Base-by-base conservation (phyloP, 2,797 vertebrate species). In the Salarias fasciatus region DNA sequence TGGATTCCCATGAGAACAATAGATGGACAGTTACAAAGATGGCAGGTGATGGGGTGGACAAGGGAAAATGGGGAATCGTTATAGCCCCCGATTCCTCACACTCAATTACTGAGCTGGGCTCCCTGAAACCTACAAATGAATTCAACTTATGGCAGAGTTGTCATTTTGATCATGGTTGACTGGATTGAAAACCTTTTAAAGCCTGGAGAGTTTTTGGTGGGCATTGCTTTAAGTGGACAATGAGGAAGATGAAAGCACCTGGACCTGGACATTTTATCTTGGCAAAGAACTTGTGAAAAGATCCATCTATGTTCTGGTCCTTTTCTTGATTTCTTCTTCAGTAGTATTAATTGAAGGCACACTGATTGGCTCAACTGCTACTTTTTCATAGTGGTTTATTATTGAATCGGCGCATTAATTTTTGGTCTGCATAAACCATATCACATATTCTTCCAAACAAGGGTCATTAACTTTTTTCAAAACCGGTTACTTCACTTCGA, bases 1-100 rank as follows among this genome's bases (percentile, higher is more conserved):
- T 69, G 57, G 68, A 82, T 79, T 89, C 86, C 79, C 87, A 48
- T 49, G 63, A 71, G 83, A 59, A 79, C 53, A 60, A 70, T 53
- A 63, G 85, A 83, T 53, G 72, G 85, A 86, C 85, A 86, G 83
- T 81, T 86, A 81, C 83, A 86, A 69, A 75, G 78, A 86, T 82
- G 79, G 66, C 81, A 84, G 82, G 77, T 77, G 84, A 85, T 84
- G 75, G 82, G 82, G 79, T 84, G 80, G 79, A 83, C 77, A 79
- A 60, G 63, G 53, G 71, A 77, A 86, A 82, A 86, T 53, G 72
- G 59, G 42, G 53, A 76, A 78, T 54, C 69, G 74, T 77, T 86
- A 80, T 77, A 74, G 80, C 69, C 24, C 59, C 57, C 47, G 35
- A 77, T 81, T 74, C 38, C 63, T 86, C 79, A 72, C 63, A 61